phyloP scores from a whole-genome alignment of 2,797 vertebrate genomes.

The Esox lucius region DNA sequence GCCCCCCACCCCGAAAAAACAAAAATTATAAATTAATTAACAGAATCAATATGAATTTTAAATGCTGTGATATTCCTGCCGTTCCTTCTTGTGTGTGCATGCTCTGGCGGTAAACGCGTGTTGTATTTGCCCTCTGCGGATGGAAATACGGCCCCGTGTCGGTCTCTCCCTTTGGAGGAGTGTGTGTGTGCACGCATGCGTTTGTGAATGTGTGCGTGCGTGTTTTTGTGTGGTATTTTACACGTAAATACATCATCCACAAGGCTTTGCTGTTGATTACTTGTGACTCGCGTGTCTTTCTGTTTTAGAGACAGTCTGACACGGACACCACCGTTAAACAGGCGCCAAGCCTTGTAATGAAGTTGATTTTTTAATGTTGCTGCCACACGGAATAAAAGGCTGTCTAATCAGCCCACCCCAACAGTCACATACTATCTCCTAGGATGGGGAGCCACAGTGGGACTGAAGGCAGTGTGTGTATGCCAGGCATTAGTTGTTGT shows the following conservation, averaged over 20 bases:
- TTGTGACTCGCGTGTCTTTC: conserved; percentile 45
- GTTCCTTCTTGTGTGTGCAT: conserved; percentile 3
- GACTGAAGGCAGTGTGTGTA: conserved; percentile 8
- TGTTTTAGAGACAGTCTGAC: conserved; percentile 40
- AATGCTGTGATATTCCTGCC: conserved; percentile 31
- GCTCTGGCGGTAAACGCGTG: conserved; percentile 25
- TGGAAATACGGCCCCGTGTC: conserved; percentile 21
- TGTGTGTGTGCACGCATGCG: neutral
- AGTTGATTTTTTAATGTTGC: conserved; percentile 51
- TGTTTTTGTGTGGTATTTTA: conserved; percentile 27
- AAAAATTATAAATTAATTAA: conserved; percentile 54
- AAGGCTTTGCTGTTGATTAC: conserved; percentile 29
- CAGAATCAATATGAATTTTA: conserved; percentile 36
- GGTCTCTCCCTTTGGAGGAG: neutral
- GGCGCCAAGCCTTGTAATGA: conserved; percentile 42
- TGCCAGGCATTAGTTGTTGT: conserved; percentile 2
- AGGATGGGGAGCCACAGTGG: conserved; percentile 25
- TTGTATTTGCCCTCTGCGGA: conserved; percentile 31
- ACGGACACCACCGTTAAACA: conserved; percentile 33
- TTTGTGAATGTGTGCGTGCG: conserved; percentile 2
- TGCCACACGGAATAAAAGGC: conserved; percentile 37
- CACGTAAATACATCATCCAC: conserved; percentile 34
- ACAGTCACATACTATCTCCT: conserved; percentile 37
- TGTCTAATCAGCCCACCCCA: conserved; percentile 28
- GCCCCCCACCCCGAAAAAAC: conserved; percentile 19